These are phyloP conservation scores for Zaprionus tsacasi DNA, from an alignment of 1,140 invertebrate species.

Conservation along the genomic window DNA sequence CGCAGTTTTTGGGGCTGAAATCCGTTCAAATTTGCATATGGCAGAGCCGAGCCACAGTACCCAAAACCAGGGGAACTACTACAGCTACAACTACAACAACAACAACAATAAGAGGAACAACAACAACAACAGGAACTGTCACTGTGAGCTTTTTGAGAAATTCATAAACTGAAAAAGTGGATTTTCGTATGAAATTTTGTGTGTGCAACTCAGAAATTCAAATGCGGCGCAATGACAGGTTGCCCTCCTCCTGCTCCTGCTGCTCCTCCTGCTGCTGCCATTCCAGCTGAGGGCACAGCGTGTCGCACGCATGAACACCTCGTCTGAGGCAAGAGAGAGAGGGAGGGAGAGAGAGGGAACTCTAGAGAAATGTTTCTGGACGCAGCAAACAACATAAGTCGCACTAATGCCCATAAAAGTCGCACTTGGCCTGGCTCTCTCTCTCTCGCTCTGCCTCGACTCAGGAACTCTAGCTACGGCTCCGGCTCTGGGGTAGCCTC, in stretches of 20 bases:
- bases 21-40: constrained; percentile 71
- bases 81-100: constrained; percentile 5
- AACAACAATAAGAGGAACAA: not conserved
- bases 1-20: constrained; percentile 68
- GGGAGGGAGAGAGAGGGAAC: not conserved
- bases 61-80: not conserved
- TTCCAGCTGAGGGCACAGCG: constrained; percentile 54
- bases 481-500: not conserved
- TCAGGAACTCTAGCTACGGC: too few species aligned
- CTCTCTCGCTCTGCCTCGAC: not conserved
- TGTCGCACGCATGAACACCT: constrained; percentile 81
- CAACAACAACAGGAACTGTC: constrained; percentile 60
- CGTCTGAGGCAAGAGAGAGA: constrained; percentile 49
- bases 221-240: constrained; percentile 72
- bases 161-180: constrained; percentile 82
- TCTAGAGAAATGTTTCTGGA: constrained; percentile 42
- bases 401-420: constrained; percentile 81
- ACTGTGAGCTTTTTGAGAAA: constrained; percentile 80
- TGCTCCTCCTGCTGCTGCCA: constrained; percentile 8
- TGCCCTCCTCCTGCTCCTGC: not conserved
- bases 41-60: constrained; percentile 18
- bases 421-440: constrained; percentile 43
- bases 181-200: constrained; percentile 82
- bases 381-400: constrained; percentile 77
- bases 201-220: constrained; percentile 77